Evolutionary conservation across 1,140 invertebrate genomes (phyloP).

Genomic region (Diploscapter pachys): DNA sequence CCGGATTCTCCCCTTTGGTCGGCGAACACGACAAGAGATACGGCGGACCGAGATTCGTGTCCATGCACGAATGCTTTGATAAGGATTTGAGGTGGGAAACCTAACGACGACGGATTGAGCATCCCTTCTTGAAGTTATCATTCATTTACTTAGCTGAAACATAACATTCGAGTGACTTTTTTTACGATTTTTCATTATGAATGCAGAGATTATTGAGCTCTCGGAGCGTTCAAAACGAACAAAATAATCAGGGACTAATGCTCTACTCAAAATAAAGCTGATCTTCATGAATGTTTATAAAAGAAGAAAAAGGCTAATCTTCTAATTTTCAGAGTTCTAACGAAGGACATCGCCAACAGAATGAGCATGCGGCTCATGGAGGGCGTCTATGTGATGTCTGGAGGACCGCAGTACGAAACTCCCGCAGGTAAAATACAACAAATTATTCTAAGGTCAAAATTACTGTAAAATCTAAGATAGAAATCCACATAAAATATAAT

Average conservation of each 20-base stretch:
- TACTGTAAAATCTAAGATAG: neutral
- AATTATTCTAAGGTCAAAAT: neutral
- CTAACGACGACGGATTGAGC: no score
- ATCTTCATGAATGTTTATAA: no score
- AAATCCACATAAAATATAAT: no score
- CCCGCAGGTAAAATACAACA: slow-evolving; percentile 51
- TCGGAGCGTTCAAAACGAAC: no score
- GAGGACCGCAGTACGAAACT: slow-evolving; percentile 64
- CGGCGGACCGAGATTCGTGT: slow-evolving; percentile 64
- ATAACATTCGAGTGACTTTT: no score
- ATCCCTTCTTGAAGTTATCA: no score
- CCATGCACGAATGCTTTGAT: slow-evolving; percentile 63
- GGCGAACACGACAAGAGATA: slow-evolving; percentile 61
- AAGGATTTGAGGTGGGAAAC: slow-evolving; percentile 43
- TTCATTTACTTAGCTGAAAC: no score
- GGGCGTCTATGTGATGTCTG: slow-evolving; percentile 63
- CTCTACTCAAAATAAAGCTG: no score
- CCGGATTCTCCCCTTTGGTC: slow-evolving; percentile 55
- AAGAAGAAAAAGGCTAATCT: no score
- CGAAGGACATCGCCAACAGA: slow-evolving; percentile 53
- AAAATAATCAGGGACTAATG: no score
- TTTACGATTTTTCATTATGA: no score
- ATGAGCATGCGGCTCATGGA: slow-evolving; percentile 59
- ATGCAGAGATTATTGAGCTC: no score
- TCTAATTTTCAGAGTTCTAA: slow-evolving; percentile 56